These are phyloP conservation scores for Atractosteus spatula DNA, from an alignment of 2,113 vertebrate species.

Conservation along the genomic window DNA sequence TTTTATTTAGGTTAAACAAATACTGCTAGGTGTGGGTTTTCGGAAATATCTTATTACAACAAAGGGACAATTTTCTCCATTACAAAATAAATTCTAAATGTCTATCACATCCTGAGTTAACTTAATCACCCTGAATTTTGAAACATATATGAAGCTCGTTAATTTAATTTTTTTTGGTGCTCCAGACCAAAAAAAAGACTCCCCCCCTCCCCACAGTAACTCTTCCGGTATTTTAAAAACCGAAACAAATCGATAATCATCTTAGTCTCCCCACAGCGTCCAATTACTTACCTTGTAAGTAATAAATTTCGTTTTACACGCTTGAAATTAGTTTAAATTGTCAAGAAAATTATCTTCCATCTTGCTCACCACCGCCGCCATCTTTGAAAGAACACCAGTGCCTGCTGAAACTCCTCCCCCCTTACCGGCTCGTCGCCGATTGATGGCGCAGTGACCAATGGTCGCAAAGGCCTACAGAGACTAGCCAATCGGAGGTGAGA, in stretches of 20 bases:
- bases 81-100: too few species aligned
- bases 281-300: slow-evolving; percentile 8
- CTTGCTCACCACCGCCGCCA: slow-evolving; percentile 46
- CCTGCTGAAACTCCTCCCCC: slow-evolving; percentile 23
- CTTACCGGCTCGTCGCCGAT: slow-evolving; percentile 39
- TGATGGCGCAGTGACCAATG: slow-evolving; percentile 38
- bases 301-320: slow-evolving; percentile 40
- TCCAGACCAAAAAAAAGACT: not conserved
- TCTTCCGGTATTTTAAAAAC: too few species aligned
- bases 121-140: too few species aligned
- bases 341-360: slow-evolving; percentile 23
- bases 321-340: slow-evolving; percentile 34
- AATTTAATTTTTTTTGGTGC: not conserved
- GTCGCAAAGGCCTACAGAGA: not conserved
- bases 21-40: too few species aligned
- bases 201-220: too few species aligned
- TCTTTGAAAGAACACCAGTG: slow-evolving; percentile 50
- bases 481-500: slow-evolving; percentile 4
- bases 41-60: too few species aligned
- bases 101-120: too few species aligned
- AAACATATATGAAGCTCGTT: not conserved
- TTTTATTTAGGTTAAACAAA: too few species aligned
- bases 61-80: too few species aligned
- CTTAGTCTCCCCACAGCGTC: too few species aligned
- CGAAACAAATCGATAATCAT: too few species aligned